Evolutionary conservation across 1,140 invertebrate genomes (phyloP), one percentile per base, ranked within the genome.

Genomic region (Harpegnathos saltator): DNA sequence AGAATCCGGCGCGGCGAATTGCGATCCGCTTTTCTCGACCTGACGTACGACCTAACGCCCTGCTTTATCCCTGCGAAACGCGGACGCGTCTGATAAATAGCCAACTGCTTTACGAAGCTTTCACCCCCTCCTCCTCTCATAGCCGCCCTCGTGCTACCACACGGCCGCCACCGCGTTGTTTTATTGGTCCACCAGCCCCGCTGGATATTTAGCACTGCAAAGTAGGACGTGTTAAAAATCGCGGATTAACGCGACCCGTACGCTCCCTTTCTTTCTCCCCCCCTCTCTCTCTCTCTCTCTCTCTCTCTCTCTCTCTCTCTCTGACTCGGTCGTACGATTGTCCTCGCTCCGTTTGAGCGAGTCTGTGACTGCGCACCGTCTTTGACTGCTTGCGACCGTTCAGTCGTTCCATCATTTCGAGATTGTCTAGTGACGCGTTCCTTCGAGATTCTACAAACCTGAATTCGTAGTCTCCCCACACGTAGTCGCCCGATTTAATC

Each of bases 11-110:
- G 24, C 72, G 17, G 52, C 19, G 58, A 72, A 72, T 72, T 7
- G 69, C 29, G 54, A 59, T 75, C 38, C 26, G 58, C 29, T 63
- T 63, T 38, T 50, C 58, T 50, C 72, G 1, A n/a, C 26, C 72
- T 24, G n/a, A 75, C 24, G 58, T 63, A 75, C 54, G 58, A 74
- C n/a, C 72, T 61, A 48, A 74, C 71, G 33, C 5, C 56, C 56
- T 14, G 26, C 33, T 75, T 61, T 52, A 63, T 75, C 58, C 58
- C 58, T 50, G 38, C 24, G 72, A n/a, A 63, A 26, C 38, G 14
- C 58, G 38, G 38, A 44, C 38, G 26, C 15, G 38, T 75, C 72
- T 75, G 59, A 75, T 59, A 63, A 75, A 75, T 75, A 75, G 59
- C 26, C 38, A 24, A 50, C 24, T 75, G 58, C 24, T 75, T 63